Evolutionary conservation across 2,797 vertebrate genomes (phyloP).

Genomic region (Malurus splendens): DNA sequence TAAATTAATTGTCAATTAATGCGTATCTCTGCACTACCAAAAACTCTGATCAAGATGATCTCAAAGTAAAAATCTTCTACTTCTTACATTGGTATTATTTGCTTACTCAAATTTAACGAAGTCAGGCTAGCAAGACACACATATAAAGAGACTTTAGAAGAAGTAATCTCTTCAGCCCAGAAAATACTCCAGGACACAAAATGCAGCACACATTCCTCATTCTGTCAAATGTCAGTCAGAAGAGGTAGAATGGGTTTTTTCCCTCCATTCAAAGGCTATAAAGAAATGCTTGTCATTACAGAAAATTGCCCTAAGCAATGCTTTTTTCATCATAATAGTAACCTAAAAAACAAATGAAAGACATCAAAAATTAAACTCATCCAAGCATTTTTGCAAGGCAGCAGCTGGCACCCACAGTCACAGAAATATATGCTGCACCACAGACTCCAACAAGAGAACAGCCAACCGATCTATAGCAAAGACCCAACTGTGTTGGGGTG

Average conservation of each 20-base stretch:
- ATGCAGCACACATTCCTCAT: background rate
- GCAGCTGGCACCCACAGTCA: background rate
- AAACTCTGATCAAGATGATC: background rate
- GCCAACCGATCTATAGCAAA: background rate
- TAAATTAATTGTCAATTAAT: background rate
- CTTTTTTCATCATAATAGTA: background rate
- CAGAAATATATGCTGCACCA: background rate
- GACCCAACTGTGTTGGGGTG: rapidly evolving
- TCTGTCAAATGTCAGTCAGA: background rate
- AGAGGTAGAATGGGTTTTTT: rapidly evolving
- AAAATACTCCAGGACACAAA: background rate
- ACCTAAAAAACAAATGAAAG: background rate
- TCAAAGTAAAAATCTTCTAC: background rate
- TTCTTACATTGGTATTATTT: background rate
- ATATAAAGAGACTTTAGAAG: background rate
- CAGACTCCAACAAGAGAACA: background rate
- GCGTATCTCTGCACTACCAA: background rate
- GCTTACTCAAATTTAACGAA: background rate
- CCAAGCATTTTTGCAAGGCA: background rate
- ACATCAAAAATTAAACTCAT: background rate
- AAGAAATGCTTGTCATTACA: background rate
- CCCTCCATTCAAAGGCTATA: background rate
- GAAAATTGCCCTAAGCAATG: background rate
- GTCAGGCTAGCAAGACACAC: background rate
- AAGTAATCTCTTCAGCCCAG: background rate